Conservation (phyloP, 2,113 vertebrate species). For the Prolemur simus region DNA sequence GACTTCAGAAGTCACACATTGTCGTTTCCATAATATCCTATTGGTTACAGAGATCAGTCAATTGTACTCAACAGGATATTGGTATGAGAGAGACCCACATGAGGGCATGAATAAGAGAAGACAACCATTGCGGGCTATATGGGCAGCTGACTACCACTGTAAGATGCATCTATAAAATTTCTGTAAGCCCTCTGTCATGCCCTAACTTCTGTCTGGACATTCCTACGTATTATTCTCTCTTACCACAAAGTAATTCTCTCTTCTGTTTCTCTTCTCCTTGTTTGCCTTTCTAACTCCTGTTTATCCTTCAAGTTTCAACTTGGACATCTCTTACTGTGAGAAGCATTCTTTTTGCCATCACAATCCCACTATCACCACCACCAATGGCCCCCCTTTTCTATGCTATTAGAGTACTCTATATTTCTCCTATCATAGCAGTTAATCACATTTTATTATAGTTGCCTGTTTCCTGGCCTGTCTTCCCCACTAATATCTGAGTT, state of each 20-base stretch:
- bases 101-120: not conserved
- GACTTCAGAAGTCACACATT: not conserved
- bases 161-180: not conserved
- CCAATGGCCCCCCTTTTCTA: not conserved
- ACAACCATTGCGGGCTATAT: not conserved
- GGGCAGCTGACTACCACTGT: not conserved
- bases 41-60: not conserved
- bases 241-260: not conserved
- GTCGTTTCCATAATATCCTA: not conserved
- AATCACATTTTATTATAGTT: not conserved
- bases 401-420: not conserved
- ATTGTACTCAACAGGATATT: not conserved
- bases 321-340: not conserved
- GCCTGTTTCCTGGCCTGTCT: not conserved
- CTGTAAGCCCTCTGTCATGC: not conserved
- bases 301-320: not conserved
- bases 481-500: not conserved
- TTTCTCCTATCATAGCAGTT: not conserved
- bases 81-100: not conserved
- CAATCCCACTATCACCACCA: not conserved
- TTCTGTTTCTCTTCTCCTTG: constrained; percentile 8
- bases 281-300: not conserved
- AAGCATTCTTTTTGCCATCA: not conserved
- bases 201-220: not conserved
- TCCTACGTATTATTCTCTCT: not conserved